Evolutionary conservation across 2,113 vertebrate species (phyloP), one percentile per base, ranked within the genome.

Genomic region (Neogobius melanostomus): DNA sequence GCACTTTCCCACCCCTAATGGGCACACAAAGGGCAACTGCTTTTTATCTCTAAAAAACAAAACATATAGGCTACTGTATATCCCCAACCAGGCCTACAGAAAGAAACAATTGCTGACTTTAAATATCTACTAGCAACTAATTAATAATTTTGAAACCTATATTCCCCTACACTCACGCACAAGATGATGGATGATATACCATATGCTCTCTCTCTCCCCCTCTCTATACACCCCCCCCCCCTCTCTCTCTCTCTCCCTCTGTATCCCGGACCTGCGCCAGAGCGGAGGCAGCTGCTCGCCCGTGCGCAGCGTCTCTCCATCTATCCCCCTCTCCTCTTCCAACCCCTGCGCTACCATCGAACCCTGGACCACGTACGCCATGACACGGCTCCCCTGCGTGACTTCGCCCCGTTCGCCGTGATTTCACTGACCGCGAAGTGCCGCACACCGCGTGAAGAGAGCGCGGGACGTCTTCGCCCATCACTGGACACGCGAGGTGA

Each of bases 241-340:
- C 7, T n/a, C 50, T n/a, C 7, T 81, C 74, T 77, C 79, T 83
- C 87, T 76, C 82, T 42, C 56, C 7, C 1, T 59, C 28, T 14
- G 88, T 79, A 91, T 91, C 91, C 91, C 93, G 94, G 93, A 95
- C 91, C 87, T 83, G 88, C 82, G 43, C 64, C 77, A 89, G 59
- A 61, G 59, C 59, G 42, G 59, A 61, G 86, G 91, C 93, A 93
- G 93, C 92, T 93, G 93, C 90, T 89, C 88, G 82, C 88, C 74
- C 85, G 86, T 51, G 79, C 68, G 68, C 76, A 48, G 79, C 81
- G 82, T 74, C 53, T 76, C 46, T 49, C 66, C 80, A 63, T 68
- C 62, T 15, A 46, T 59, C 47, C 66, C 43, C 42, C 52, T 66
- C n/a, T 54, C 53, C 6, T 21, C 53, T 11, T 28, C 17, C 17